A percentile compares a stretch with the other conserved stretches of the same genome.
Conservation (phyloP, 2,113 vertebrate species). For the Sminthopsis crassicaudata region DNA sequence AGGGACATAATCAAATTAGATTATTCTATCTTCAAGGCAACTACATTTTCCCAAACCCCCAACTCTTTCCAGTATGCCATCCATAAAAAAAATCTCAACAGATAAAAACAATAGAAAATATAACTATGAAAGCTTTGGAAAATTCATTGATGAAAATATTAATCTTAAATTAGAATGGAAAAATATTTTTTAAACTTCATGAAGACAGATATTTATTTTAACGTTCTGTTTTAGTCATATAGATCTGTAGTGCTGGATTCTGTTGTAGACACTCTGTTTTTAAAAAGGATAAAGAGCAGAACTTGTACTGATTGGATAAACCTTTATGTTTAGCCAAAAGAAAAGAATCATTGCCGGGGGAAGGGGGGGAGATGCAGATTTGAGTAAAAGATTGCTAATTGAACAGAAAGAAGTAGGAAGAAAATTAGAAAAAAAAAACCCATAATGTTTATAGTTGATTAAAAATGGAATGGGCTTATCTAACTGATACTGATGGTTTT, state of each 20-base stretch:
- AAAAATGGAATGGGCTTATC: background rate
- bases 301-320: background rate
- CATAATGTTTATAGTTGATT: background rate
- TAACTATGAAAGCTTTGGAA: background rate
- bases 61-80: background rate
- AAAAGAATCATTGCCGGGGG: background rate
- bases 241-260: background rate
- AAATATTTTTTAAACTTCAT: background rate
- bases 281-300: background rate
- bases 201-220: background rate
- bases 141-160: background rate
- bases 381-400: background rate
- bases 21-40: background rate
- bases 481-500: background rate
- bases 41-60: background rate
- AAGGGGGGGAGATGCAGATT: background rate
- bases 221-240: background rate
- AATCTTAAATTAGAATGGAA: background rate
- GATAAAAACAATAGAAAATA: background rate
- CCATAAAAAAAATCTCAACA: background rate
- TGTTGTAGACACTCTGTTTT: background rate
- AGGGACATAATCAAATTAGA: background rate
- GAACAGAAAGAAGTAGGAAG: background rate
- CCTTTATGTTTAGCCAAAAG: background rate
- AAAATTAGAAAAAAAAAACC: background rate